A percentile compares a stretch with the other conserved stretches of the same genome.
Evolutionary conservation across 2,113 vertebrate species (phyloP).

Genomic region (Colistium nudipinnis): DNA sequence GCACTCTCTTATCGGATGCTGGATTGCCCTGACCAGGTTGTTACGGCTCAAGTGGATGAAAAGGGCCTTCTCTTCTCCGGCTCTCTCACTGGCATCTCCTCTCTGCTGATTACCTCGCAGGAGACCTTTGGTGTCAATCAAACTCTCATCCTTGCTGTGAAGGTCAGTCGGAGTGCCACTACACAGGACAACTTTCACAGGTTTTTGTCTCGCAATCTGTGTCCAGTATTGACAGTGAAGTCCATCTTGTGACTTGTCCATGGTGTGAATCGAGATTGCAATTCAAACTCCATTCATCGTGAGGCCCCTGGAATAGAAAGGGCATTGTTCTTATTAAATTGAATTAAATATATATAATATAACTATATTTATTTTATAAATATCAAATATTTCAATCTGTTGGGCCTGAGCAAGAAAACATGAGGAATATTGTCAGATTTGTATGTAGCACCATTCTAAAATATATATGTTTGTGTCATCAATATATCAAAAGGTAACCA

Average conservation of each 20-base stretch:
- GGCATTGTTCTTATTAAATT: neutral
- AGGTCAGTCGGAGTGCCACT: slow-evolving; percentile 67
- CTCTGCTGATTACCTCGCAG: slow-evolving; percentile 87
- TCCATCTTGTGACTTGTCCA: neutral
- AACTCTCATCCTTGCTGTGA: slow-evolving; percentile 80
- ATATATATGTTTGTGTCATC: too few relatives aligned
- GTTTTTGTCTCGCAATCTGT: neutral
- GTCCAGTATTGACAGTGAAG: neutral
- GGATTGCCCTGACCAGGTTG: slow-evolving; percentile 81
- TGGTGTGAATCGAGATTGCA: neutral
- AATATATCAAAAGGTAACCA: neutral
- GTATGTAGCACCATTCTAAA: neutral
- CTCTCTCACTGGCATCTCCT: slow-evolving; percentile 85
- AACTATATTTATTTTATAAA: too few relatives aligned
- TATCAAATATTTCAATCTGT: too few relatives aligned
- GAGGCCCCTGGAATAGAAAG: neutral
- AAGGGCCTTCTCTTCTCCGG: slow-evolving; percentile 88
- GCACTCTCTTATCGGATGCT: slow-evolving; percentile 86
- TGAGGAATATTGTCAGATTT: too few relatives aligned
- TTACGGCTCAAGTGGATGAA: slow-evolving; percentile 86
- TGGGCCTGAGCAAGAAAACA: too few relatives aligned
- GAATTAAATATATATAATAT: too few relatives aligned
- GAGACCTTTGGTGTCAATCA: slow-evolving; percentile 86
- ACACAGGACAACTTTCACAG: neutral
- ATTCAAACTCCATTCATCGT: neutral